Conservation (phyloP, 2,797 vertebrate species). For the Rhadinocentrus ornatus region DNA sequence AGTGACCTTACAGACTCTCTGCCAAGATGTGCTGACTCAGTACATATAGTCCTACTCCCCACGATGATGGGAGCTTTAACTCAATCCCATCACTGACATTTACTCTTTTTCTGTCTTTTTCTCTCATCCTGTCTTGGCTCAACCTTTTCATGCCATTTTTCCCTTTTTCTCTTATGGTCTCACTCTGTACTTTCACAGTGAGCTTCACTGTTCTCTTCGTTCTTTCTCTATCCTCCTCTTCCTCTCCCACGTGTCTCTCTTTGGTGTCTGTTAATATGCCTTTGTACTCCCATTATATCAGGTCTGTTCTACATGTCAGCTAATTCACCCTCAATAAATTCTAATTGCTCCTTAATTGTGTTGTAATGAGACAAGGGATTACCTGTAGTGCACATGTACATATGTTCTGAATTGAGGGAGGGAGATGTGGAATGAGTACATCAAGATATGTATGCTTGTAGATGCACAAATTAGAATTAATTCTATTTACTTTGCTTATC, state of each 20-base stretch:
- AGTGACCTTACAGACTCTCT: slow-evolving; percentile 15
- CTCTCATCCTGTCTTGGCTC: slow-evolving; percentile 16
- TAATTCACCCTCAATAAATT: slow-evolving; percentile 81
- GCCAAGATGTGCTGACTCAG: slow-evolving; percentile 15
- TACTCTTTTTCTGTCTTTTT: slow-evolving; percentile 9
- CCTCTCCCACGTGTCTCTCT: slow-evolving; percentile 18
- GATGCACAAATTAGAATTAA: neutral
- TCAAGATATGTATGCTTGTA: neutral
- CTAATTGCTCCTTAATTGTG: slow-evolving; percentile 80
- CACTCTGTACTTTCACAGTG: slow-evolving; percentile 19
- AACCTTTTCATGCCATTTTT: slow-evolving; percentile 19
- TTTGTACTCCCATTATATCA: slow-evolving; percentile 66
- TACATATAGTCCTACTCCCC: slow-evolving; percentile 2
- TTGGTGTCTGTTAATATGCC: slow-evolving; percentile 43
- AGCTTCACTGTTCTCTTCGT: slow-evolving; percentile 1
- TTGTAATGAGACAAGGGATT: slow-evolving; percentile 79
- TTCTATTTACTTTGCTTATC: neutral
- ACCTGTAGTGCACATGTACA: slow-evolving; percentile 50
- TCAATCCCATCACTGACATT: slow-evolving; percentile 29
- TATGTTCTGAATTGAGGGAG: slow-evolving; percentile 55
- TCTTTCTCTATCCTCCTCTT: neutral
- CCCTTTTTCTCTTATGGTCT: neutral
- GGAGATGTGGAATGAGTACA: slow-evolving; percentile 26
- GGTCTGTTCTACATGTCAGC: slow-evolving; percentile 74
- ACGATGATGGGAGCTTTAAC: slow-evolving; percentile 19